Conservation (phyloP, 2,113 vertebrate species). For the Puma concolor region DNA sequence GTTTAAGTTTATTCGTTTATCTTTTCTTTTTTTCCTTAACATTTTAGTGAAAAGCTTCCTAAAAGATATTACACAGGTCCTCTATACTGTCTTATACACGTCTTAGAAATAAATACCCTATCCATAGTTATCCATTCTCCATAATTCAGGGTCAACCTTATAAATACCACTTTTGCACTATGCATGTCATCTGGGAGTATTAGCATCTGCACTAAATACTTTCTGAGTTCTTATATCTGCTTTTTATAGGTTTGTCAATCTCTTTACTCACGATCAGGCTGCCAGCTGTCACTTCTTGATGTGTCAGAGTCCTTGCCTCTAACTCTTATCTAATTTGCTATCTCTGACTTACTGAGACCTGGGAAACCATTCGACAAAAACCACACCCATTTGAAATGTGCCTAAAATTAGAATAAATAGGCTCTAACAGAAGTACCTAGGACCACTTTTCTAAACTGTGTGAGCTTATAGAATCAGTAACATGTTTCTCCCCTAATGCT, state of each 20-base stretch:
- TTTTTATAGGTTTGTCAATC: conserved; percentile 25
- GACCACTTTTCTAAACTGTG: neutral
- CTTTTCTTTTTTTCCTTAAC: neutral
- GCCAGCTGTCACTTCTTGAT: conserved; percentile 47
- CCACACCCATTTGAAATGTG: conserved; percentile 15
- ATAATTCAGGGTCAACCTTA: neutral
- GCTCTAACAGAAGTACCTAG: neutral
- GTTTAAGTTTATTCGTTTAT: neutral
- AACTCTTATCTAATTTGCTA: conserved; percentile 19
- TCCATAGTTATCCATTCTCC: neutral
- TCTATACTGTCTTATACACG: neutral
- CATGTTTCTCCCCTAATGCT: neutral
- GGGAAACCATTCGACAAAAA: conserved; percentile 33
- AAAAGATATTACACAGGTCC: neutral
- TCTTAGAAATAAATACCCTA: neutral
- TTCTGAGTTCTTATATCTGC: neutral
- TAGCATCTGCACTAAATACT: neutral
- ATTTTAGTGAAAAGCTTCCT: neutral
- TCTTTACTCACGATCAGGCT: conserved; percentile 7
- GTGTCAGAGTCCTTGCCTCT: conserved; percentile 2
- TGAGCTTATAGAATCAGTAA: neutral
- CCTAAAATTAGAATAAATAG: conserved; percentile 59
- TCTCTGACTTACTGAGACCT: conserved; percentile 45
- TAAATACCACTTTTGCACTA: neutral
- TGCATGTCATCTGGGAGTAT: neutral